phyloP scores from a whole-genome alignment of 1,140 invertebrate genomes.

The Bombyx mori region ASM3026992v2 NC_085119.1:11300501-11301000 shows the following conservation, averaged over 20 bases:
- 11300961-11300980: slow-evolving; percentile 50
- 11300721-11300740: background rate
- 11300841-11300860: slow-evolving; percentile 24
- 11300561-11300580: too few species aligned
- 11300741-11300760: background rate
- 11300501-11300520: too few species aligned
- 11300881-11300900: slow-evolving; percentile 21
- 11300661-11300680: too few species aligned
- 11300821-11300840: slow-evolving; percentile 12
- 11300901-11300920: slow-evolving; percentile 47
- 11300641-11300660: too few species aligned
- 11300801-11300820: background rate
- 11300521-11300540: too few species aligned
- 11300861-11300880: slow-evolving; percentile 26
- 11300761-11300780: too few species aligned
- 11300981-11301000: slow-evolving; percentile 45
- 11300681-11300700: too few species aligned
- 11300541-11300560: too few species aligned
- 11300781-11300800: too few species aligned
- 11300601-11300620: too few species aligned
- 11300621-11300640: too few species aligned
- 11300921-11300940: slow-evolving; percentile 63
- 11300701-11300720: background rate
- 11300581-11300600: too few species aligned
- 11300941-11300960: slow-evolving; percentile 64